Evolutionary conservation across 2,888 invertebrate species (phyloP), one percentile per base, ranked within the genome.

Genomic region (Amaurobius ferox): DNA sequence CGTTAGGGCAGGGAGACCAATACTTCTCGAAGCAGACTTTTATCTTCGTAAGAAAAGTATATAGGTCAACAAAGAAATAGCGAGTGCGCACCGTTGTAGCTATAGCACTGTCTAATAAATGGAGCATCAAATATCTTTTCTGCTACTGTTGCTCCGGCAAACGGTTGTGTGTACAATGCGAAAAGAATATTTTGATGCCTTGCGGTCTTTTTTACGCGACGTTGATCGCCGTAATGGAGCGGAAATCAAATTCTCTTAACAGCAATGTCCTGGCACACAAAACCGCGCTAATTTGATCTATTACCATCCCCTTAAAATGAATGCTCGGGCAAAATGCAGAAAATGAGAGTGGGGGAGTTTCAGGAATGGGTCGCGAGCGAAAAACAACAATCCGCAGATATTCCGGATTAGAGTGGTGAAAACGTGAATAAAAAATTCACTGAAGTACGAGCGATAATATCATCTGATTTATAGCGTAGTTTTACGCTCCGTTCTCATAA

Each of bases 161-260:
- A 83, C 83, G 55, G 83, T 76, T 77, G 76, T 83, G 83, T 83
- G 83, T 83, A 83, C 66, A 83, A 71, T 77, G 83, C 83, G 76
- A 83, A 77, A 70, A 66, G 83, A 77, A 76, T 76, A 76, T 83
- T 83, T 83, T 76, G 76, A 76, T 70, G 44, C 71, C 83, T 29
- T 68, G 66, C 39, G 83, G 66, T 83, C 76, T 77, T 83, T 83
- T 83, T 83, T 83, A 76, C 83, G 66, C 83, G 48, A 29, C 76
- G 76, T 83, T 83, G 77, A 48, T 55, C 71, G 48, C n/a, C 71
- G 64, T 77, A 83, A 83, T 83, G 83, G 70, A 64, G 48, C 39
- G 77, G 76, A 83, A 83, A 76, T 83, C 71, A 83, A 83, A 77
- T 83, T 83, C 77, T 83, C 76, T 83, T 83, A 83, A 77, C 83